Evolutionary conservation across 1,140 invertebrate genomes (phyloP), one percentile per base, ranked within the genome.

Genomic region (Aradophagus sp.): DNA sequence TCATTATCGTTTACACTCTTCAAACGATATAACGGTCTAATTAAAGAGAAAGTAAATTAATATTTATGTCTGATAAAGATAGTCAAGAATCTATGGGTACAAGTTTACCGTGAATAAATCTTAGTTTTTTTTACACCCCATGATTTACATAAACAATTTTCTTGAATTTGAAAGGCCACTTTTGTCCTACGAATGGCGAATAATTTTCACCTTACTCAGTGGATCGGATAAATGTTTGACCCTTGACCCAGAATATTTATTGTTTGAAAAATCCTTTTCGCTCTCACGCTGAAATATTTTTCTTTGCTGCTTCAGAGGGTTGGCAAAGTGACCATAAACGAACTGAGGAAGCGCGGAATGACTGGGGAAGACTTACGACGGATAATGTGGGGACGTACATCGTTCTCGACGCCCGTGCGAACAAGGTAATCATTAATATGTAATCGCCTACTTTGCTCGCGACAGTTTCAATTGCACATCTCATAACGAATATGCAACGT

Each of bases 301-400:
- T 47, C n/a, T 32, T 68, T 62, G 31, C 58, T 71, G 67, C 85
- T 84, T 19, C 77, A 95, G 93, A 88, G 93, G 65, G 93, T 95
- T 6, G 93, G 94, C 1, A 94, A 94, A 85, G 93, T 95, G 10
- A 95, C 94, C 5, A 92, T 96, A 80, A 91, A 89, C 27, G 93
- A 93, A 29, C 84, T 96, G 50, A 90, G 92, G 58, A 93, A 93
- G 76, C 88, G 93, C 45, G 91, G 91, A 23, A 92, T 96, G 85
- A 95, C 92, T 14, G 95, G 95, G 6, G 94, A 96, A 83, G 90
- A 95, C 80, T 87, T 96, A 81, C 84, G 94, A 1, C 87, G 90
- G 29, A 87, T 96, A 16, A 96, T 96, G 93, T 96, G 95, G 95
- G 94, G 93, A 20, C 87, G 93, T 12, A 91, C 91, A 19, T 94